These are phyloP conservation scores for Tholera decimalis DNA, from an alignment of 2,888 invertebrate species.

Conservation along the genomic window DNA sequence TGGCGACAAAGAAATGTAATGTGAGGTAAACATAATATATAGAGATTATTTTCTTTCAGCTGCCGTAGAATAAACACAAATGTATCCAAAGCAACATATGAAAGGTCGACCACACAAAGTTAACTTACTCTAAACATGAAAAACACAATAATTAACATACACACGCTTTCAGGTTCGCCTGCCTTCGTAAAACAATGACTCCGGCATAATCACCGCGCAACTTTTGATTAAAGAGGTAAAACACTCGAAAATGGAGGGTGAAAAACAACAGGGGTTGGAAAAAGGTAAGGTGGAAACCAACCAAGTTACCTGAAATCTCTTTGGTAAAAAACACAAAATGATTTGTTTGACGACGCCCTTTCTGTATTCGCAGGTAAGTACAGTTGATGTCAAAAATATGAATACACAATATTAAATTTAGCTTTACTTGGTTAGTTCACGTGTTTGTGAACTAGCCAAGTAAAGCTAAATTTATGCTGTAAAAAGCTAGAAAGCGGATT, in stretches of 20 bases:
- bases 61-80: constrained; percentile 14
- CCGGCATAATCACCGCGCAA: constrained; percentile 58
- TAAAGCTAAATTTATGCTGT: not conserved
- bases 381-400: not conserved
- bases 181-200: constrained; percentile 60
- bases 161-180: constrained; percentile 17
- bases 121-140: constrained; percentile 29
- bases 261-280: constrained; percentile 57
- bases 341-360: constrained; percentile 68
- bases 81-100: constrained; percentile 7
- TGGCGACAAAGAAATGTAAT: not conserved
- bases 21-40: not conserved
- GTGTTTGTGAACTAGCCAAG: not conserved
- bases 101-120: constrained; percentile 35
- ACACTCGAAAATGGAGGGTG: constrained; percentile 58
- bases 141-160: constrained; percentile 54
- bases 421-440: too few relatives aligned
- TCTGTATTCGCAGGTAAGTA: constrained; percentile 44
- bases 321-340: constrained; percentile 66
- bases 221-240: constrained; percentile 68
- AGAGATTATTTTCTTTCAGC: not conserved
- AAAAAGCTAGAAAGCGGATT: not conserved
- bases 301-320: constrained; percentile 42
- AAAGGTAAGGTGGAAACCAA: constrained; percentile 52
- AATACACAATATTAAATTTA: not conserved